Evolutionary conservation across 2,797 vertebrate genomes (phyloP), one percentile per base, ranked within the genome.

Genomic region (Chiroxiphia lanceolata): DNA sequence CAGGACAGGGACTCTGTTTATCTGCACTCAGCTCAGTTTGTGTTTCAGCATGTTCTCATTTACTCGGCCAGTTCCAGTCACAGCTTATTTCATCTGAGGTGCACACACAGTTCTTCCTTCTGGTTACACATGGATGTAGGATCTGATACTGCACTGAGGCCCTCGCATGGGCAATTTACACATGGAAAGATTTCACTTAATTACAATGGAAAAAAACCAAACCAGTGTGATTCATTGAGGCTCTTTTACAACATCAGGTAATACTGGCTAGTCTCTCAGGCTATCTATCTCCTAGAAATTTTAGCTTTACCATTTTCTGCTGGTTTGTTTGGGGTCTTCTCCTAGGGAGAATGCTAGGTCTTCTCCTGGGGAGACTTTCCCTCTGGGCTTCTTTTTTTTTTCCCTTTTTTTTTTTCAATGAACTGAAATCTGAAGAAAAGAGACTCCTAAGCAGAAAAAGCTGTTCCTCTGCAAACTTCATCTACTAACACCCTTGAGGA

Each of bases 111-210:
- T 40, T 94, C 42, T 70, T 61, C 51, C 26, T 85, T 70, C 64
- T 67, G 51, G 15, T 54, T 76, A 59, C 0, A 1, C 13, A 6
- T 3, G 7, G 31, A 22, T 44, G 20, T 19, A 29, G 42, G 57
- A 38, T 10, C 70, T 64, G 45, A 54, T 15, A 9, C 1, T 1
- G 42, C 0, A 1, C 68, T 54, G 45, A 33, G 45, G 27, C 10
- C 56, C 42, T 64, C 17, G 74, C 51, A 65, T 13, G 25, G 42
- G 31, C 27, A 42, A 11, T 89, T 59, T 88, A 56, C 9, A 8
- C 33, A 38, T 0, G 1, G 51, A 68, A 81, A 22, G 45, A 56
- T 87, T 90, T 84, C 10, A 22, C 31, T 85, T 68, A n/a, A 34
- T 51, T 38, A 33, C 2, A 0, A 40, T 22, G 16, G 10, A 29